Evolutionary conservation across 2,113 vertebrate species (phyloP), one percentile per base, ranked within the genome.

Genomic region (Perca flavescens): DNA sequence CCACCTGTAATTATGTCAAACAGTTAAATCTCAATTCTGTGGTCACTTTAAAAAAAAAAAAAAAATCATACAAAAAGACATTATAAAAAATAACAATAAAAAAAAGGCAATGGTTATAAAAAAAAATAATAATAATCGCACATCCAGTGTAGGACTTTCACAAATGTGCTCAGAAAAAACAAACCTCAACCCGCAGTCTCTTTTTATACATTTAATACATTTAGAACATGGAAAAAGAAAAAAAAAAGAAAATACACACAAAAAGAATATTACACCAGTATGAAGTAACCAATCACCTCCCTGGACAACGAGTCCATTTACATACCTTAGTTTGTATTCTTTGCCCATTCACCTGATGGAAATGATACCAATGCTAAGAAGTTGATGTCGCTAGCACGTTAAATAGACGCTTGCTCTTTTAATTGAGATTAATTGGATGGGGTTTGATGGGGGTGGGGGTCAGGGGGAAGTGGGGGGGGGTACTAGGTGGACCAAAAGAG

Each of bases 131-230:
- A 74, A 52, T 77, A 85, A 92, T 80, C 77, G 77, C 93, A 95
- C 88, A 95, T 95, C 95, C 95, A 96, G 95, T 96, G 95, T 96
- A 91, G 86, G 93, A 96, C 95, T 95, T 96, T 95, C 92, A 95
- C 93, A 93, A 91, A 94, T 91, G 94, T 92, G 91, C 93, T 89
- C 88, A 83, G 91, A 82, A 43, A 40, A 43, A 43, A 11, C 86
- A 93, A 82, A 89, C 87, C 92, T 90, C 91, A 90, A 92, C 92
- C 91, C 89, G 84, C 88, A 87, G 80, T 86, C 91, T 93, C 89
- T 90, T 88, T 93, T 89, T 85, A 91, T 79, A 95, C 92, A 95
- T 92, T 94, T 92, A 95, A 93, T 93, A 96, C 94, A 94, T 93
- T 94, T 94, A 95, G 63, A 95, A 93, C 89, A 89, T 92, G 85